phyloP scores from a whole-genome alignment of 2,888 invertebrate species.

The Poecilus cupreus region DNA sequence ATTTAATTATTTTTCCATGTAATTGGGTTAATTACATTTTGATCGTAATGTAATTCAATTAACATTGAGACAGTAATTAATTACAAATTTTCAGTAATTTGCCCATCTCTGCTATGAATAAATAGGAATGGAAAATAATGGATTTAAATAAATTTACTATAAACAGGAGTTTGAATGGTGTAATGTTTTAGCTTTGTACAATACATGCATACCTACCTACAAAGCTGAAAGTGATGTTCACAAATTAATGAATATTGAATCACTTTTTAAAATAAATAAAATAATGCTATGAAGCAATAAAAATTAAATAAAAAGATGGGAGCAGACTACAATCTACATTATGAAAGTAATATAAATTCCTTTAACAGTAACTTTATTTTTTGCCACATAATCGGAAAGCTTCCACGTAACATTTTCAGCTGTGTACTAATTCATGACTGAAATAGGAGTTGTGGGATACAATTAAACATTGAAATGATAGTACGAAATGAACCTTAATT shows the following conservation, averaged over 20 bases:
- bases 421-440: conserved; percentile 40
- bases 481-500: conserved; percentile 63
- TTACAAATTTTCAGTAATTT: no score
- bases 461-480: conserved; percentile 63
- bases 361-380: conserved; percentile 58
- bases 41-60: no score
- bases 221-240: neutral
- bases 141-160: no score
- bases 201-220: neutral
- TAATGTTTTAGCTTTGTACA: no score
- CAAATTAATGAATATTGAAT: neutral
- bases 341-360: conserved; percentile 5
- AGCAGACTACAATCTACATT: conserved; percentile 14
- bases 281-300: no score
- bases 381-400: conserved; percentile 48
- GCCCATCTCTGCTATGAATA: no score
- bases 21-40: no score
- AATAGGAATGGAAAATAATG: no score
- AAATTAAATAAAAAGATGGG: conserved; percentile 1
- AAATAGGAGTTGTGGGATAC: conserved; percentile 58
- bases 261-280: neutral
- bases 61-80: no score
- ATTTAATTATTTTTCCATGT: no score
- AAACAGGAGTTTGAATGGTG: no score
- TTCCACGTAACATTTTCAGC: conserved; percentile 53